Base-by-base conservation (phyloP, 2,797 vertebrate genomes). In the Galagoides demidoff region DNA sequence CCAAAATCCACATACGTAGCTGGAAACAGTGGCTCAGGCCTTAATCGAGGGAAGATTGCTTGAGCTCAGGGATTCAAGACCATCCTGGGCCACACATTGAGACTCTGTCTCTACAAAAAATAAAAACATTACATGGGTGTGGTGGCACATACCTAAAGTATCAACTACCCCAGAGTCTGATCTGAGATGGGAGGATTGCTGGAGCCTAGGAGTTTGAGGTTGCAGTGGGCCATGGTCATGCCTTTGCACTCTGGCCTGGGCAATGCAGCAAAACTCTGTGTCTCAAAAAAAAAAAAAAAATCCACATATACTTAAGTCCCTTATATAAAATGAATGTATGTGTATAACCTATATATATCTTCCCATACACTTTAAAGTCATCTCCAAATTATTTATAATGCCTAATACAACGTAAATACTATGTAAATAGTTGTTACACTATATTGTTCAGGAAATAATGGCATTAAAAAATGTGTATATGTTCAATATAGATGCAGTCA, bases 21-120 rank as follows among this genome's bases (percentile, higher is more conserved):
- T 19, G 1, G 64, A 17, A 31, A 0, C 2, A 3, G 31, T n/a
- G 64, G 31, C 64, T 19, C 7, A 66, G 0, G 17, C 64, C 63
- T 66, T n/a, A 66, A 66, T 66, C 64, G 16, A 66, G 31, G 7
- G 7, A 66, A n/a, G 64, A 66, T 20, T 0, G 16, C 31, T 9
- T 66, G 31, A n/a, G 17, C 16, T 17, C 64, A 4, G 55, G 19
- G 20, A n/a, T 66, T 19, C 3, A 0, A n/a, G 64, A 66, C 7
- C 64, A n/a, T 31, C 7, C 64, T n/a, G 19, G 64, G 64, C 31
- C 64, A n/a, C 64, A 66, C 19, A 66, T 31, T 66, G 31, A 66
- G 31, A n/a, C 31, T 66, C 64, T 66, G 17, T n/a, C 1, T n/a
- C 31, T n/a, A 66, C 31, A 66, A 66, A 66, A 66, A n/a, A 66